Conservation (phyloP, 2,113 vertebrate genomes). For the Pitta sordida region DNA sequence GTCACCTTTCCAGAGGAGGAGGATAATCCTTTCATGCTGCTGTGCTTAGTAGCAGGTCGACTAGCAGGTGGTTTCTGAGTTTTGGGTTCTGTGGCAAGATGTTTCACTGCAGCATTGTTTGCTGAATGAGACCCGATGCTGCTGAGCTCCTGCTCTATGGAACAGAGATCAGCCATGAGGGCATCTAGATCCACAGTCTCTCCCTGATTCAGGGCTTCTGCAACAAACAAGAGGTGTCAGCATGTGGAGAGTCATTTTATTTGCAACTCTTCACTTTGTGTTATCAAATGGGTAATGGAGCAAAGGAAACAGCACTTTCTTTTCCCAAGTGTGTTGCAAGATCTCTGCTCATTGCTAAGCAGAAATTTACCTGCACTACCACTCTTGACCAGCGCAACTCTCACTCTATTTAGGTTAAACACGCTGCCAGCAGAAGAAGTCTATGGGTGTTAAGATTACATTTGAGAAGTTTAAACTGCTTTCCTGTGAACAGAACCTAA, state of each 20-base stretch:
- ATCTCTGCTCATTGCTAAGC: background rate
- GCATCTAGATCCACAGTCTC: slow-evolving; percentile 95
- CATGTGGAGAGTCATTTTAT: background rate
- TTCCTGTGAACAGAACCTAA: background rate
- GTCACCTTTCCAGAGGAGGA: slow-evolving; percentile 67
- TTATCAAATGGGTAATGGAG: background rate
- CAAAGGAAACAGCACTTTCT: background rate
- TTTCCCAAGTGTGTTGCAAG: background rate
- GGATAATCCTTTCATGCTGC: slow-evolving; percentile 79
- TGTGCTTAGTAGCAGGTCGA: slow-evolving; percentile 77
- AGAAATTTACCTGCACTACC: background rate
- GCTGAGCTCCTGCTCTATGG: slow-evolving; percentile 95
- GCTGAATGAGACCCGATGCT: slow-evolving; percentile 86
- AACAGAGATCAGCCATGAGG: slow-evolving; percentile 97
- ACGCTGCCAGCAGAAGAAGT: background rate
- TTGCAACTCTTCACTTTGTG: background rate
- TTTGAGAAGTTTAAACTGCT: background rate
- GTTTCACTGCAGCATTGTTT: slow-evolving; percentile 77
- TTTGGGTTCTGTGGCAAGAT: slow-evolving; percentile 77
- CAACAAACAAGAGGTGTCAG: slow-evolving; percentile 45
- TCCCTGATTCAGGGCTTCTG: slow-evolving; percentile 97
- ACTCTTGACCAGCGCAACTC: background rate
- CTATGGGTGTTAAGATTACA: background rate
- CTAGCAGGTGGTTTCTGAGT: slow-evolving; percentile 75
- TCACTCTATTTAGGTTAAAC: background rate